phyloP scores from a whole-genome alignment of 2,888 invertebrate genomes.

The Patella caerulea region DNA sequence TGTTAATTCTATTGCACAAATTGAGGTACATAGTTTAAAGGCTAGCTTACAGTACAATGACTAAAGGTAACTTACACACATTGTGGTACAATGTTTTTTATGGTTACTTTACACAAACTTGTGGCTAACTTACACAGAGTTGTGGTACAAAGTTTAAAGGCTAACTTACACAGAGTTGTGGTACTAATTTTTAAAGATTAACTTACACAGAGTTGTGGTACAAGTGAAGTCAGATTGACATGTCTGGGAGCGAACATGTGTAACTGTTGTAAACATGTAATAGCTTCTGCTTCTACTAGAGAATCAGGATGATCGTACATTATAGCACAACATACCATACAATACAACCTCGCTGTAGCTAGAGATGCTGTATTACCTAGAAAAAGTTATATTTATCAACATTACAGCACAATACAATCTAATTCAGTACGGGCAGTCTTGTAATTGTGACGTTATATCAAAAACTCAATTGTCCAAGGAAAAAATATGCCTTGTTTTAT shows the following conservation, averaged over 20 bases:
- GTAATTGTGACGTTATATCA: too few species aligned
- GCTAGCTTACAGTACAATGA: too few species aligned
- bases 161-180: constrained; percentile 87
- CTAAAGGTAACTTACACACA: too few species aligned
- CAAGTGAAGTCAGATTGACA: constrained; percentile 91
- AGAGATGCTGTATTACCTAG: constrained; percentile 81
- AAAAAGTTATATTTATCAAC: constrained; percentile 12
- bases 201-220: constrained; percentile 92
- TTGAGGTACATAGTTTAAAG: too few species aligned
- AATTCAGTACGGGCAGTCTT: too few species aligned
- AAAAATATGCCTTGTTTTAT: too few species aligned
- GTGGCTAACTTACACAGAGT: constrained; percentile 82
- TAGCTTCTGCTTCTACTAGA: constrained; percentile 94
- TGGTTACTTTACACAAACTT: constrained; percentile 70
- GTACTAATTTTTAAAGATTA: constrained; percentile 75
- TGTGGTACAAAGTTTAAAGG: too few species aligned
- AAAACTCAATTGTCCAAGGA: too few species aligned
- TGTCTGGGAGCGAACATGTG: constrained; percentile 97
- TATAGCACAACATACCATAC: constrained; percentile 93
- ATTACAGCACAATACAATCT: too few species aligned
- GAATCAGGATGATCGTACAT: constrained; percentile 83
- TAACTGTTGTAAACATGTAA: constrained; percentile 95
- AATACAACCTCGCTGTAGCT: constrained; percentile 84
- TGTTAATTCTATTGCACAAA: too few species aligned
- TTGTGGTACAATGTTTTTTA: too few species aligned